Evolutionary conservation across 2,888 invertebrate species (phyloP).

Genomic region (Orchesellides sinensis): DNA sequence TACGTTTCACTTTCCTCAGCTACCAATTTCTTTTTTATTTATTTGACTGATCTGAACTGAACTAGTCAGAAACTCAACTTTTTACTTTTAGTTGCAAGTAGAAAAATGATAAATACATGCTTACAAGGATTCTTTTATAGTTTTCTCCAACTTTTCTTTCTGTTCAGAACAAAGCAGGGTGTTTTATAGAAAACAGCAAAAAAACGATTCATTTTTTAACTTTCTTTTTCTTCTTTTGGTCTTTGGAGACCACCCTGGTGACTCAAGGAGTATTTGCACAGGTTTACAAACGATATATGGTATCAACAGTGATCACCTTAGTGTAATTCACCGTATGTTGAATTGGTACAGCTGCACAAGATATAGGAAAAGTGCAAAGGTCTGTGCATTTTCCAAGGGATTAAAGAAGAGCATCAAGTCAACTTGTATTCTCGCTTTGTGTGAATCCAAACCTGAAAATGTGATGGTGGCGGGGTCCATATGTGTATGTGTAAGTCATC

Average conservation of each 20-base stretch:
- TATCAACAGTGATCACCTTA: too few species aligned
- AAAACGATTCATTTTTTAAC: not conserved
- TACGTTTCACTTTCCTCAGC: not conserved
- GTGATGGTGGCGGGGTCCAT: not conserved
- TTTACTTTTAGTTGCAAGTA: not conserved
- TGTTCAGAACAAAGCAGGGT: too few species aligned
- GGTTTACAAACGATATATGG: conserved; percentile 13
- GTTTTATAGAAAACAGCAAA: too few species aligned
- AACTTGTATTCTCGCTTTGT: conserved; percentile 11
- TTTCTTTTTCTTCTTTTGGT: not conserved
- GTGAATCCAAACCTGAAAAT: too few species aligned
- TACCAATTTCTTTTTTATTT: conserved; percentile 10
- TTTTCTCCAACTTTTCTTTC: too few species aligned
- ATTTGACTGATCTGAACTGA: conserved; percentile 38
- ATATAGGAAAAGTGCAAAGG: conserved; percentile 38
- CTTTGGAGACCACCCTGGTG: conserved; percentile 11
- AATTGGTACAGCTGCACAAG: too few species aligned
- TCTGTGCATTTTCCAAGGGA: conserved; percentile 42
- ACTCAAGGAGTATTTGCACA: conserved; percentile 42
- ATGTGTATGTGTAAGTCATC: conserved; percentile 6
- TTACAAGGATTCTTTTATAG: too few species aligned
- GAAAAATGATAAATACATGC: not conserved
- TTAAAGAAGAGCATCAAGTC: conserved; percentile 26
- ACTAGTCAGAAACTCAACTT: conserved; percentile 17
- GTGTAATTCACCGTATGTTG: too few species aligned